A percentile compares a stretch with the other conserved stretches of the same genome.
Evolutionary conservation across 1,140 invertebrate species (phyloP).

Genomic region (Notospermus geniculatus): DNA sequence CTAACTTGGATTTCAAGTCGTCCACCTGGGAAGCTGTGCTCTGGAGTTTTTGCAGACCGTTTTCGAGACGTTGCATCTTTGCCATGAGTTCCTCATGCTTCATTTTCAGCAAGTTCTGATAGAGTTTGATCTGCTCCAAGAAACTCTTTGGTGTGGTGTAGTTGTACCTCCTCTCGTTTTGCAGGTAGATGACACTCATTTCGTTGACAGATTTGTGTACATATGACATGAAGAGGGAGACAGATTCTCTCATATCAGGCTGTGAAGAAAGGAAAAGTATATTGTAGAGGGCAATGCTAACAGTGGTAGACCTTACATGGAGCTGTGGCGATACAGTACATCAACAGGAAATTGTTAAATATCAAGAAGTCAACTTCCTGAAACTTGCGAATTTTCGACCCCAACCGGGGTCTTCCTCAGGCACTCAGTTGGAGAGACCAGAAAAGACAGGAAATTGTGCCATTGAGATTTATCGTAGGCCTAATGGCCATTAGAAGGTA

Average conservation of each 20-base stretch:
- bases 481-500: conserved; percentile 5
- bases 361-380: too few relatives aligned
- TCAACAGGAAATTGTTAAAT: too few relatives aligned
- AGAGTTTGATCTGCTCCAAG: conserved; percentile 91
- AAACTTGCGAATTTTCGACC: too few relatives aligned
- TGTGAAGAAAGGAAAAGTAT: conserved; percentile 24
- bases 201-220: conserved; percentile 90
- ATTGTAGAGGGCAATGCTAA: not conserved
- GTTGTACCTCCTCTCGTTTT: conserved; percentile 89
- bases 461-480: too few relatives aligned
- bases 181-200: conserved; percentile 79
- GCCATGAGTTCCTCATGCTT: conserved; percentile 79
- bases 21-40: conserved; percentile 80
- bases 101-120: conserved; percentile 78
- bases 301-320: conserved; percentile 8
- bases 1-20: conserved; percentile 86
- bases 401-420: too few relatives aligned
- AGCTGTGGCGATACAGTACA: too few relatives aligned
- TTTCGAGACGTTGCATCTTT: conserved; percentile 84
- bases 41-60: conserved; percentile 87
- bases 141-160: conserved; percentile 97
- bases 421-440: too few relatives aligned
- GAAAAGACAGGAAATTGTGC: too few relatives aligned
- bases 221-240: conserved; percentile 90
- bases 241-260: conserved; percentile 50